Conservation (phyloP, 2,113 vertebrate genomes). For the Xenotilapia flavipinnis region DNA sequence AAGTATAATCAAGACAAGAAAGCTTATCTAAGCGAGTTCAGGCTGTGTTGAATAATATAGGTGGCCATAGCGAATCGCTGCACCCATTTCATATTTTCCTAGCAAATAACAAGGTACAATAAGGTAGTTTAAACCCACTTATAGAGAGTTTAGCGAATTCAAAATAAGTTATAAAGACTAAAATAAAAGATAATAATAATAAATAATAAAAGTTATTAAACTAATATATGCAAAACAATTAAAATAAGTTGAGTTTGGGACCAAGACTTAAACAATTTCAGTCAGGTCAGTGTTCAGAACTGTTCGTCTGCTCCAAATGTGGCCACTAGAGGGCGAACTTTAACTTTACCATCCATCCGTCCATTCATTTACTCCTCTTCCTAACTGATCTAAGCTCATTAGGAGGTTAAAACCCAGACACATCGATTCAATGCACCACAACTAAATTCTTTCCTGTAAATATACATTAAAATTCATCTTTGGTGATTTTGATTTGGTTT, state of each 20-base stretch:
- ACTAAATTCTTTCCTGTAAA: neutral
- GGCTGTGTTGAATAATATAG: neutral
- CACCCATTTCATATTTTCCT: neutral
- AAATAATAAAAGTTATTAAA: neutral
- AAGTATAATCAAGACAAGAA: neutral
- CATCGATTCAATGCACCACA: too few species aligned
- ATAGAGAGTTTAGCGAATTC: neutral
- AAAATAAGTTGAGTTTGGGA: neutral
- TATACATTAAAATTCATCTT: neutral
- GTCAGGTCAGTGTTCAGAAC: neutral
- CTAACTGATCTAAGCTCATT: neutral
- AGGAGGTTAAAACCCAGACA: neutral
- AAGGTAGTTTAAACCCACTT: neutral
- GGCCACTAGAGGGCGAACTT: conserved; percentile 5
- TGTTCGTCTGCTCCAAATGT: neutral
- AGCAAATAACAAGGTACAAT: neutral
- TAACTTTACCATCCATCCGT: neutral
- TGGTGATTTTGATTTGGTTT: neutral
- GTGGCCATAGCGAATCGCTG: neutral
- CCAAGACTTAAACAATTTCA: neutral
- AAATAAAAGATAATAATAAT: neutral
- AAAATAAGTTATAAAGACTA: neutral
- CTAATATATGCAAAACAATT: neutral
- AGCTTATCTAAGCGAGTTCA: neutral
- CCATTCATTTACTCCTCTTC: neutral